Evolutionary conservation across 30 jellyfish, hydroid and myxozoan species (phyloP), one percentile per base, ranked within the genome.

Genomic region (Hydractinia echinata): DNA sequence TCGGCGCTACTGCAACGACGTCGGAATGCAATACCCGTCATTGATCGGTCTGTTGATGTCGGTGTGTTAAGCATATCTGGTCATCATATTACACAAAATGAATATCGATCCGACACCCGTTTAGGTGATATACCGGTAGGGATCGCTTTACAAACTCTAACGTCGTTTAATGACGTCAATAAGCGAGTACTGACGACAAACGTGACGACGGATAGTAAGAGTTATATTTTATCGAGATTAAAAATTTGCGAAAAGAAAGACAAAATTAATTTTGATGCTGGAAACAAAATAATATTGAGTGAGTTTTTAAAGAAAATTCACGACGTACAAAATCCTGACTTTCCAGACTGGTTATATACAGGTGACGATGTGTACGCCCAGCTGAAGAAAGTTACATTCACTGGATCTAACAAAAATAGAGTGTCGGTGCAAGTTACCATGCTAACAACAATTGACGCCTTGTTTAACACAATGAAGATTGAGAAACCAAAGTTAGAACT

Each of bases 51-150:
- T 1, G 44, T 74, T 49, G 83, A 58, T 54, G 51, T 49, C 66
- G 83, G 83, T 20, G 8, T 74, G 51, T 74, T 74, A 55, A 74
- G 83, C 4, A 74, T 74, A 16, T 74, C 83, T 48, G 54, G 61
- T 55, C 67, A n/a, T 74, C 10, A 74, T 6, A 52, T 74, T 13
- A 10, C 7, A 20, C 61, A 53, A 5, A 15, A 54, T 55, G 20
- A 74, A n/a, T 74, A 48, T 50, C 51, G 3, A 16, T 49, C 51
- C 10, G 66, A 74, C 68, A 74, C 51, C 20, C 83, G 61, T 49
- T 58, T 58, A 5, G 69, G 61, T 74, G 19, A 20, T 9, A 74
- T 74, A 49, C 67, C 58, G 5, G 54, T 48, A 10, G 83, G 83
- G 54, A 44, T 74, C 39, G 83, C 54, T 21, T 74, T 74, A 44